These are phyloP conservation scores for human DNA, from an alignment of 2,113 vertebrate genomes.

Conservation along the genomic window GRCh38 chr17:5959501-5960000, in stretches of 20 bases:
- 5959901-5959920: too few species aligned
- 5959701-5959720: neutral
- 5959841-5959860: neutral
- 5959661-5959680: neutral
- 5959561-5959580: neutral
- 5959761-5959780: neutral
- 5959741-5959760: neutral
- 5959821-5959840: neutral
- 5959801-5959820: neutral
- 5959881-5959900: neutral
- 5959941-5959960: too few species aligned
- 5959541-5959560: neutral
- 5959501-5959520: neutral
- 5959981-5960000: too few species aligned
- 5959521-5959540: neutral
- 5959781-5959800: neutral
- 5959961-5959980: neutral
- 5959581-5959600: neutral
- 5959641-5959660: neutral
- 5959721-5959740: neutral
- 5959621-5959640: neutral
- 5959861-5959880: neutral
- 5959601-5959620: neutral
- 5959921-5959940: neutral
- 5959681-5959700: slow-evolving; percentile 10